A percentile compares a stretch with the other conserved stretches of the same genome.
Conservation (phyloP, 2,888 invertebrate genomes). For the Pollenia amentaria region DNA sequence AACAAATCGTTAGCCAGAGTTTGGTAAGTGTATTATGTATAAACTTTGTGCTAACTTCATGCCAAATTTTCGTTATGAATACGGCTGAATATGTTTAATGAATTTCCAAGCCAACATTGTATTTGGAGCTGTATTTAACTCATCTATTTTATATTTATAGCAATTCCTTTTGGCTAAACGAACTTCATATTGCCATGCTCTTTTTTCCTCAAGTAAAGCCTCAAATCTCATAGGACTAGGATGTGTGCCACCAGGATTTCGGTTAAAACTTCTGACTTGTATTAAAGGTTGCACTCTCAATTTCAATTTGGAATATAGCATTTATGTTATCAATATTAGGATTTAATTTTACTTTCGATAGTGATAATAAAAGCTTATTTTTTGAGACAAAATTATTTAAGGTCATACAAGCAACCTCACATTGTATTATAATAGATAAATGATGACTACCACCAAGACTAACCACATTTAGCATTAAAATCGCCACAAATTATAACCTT, state of each 20-base stretch:
- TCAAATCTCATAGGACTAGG: conserved; percentile 1
- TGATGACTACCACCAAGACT: conserved; percentile 58
- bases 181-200: background rate
- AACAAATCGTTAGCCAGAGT: too few relatives aligned
- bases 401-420: background rate
- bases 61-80: too few relatives aligned
- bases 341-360: background rate
- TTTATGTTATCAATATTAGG: background rate
- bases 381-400: background rate
- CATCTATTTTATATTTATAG: conserved; percentile 8
- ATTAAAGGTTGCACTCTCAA: background rate
- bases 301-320: background rate
- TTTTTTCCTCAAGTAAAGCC: background rate
- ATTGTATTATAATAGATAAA: conserved; percentile 17
- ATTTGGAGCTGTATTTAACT: conserved; percentile 19
- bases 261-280: background rate
- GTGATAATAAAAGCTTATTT: background rate
- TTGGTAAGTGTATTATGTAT: too few relatives aligned
- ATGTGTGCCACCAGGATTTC: conserved; percentile 13
- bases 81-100: conserved; percentile 6
- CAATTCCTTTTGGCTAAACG: background rate
- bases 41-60: too few relatives aligned
- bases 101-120: conserved; percentile 23
- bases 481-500: conserved; percentile 7
- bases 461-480: background rate